Evolutionary conservation across 2,113 vertebrate genomes (phyloP), one percentile per base, ranked within the genome.

Genomic region (Lagopus muta): DNA sequence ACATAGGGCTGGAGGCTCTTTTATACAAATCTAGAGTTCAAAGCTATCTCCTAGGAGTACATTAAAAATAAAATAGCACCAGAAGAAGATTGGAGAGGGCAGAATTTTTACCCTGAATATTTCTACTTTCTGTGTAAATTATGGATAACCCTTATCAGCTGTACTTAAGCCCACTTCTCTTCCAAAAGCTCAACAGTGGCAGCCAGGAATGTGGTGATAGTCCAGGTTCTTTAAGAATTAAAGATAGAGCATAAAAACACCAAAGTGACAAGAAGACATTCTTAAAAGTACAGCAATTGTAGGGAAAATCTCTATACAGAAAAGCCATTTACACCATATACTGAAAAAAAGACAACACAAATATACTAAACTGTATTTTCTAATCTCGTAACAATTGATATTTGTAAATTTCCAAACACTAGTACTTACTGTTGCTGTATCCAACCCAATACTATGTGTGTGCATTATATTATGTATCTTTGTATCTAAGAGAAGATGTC

Each of bases 31-130:
- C 1, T 52, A 38, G 1, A 95, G 93, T 96, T 96, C 96, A 95
- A 96, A 96, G 92, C 76, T 64, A 86, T 86, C 85, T 86, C 80
- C 82, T 86, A 93, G 93, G 83, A 92, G 90, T 86, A 82, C 77
- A 93, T 96, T 95, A 96, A 95, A 93, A 93, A 93, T 95, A 93
- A 93, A 96, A 93, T 65, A 94, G 77, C 66, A 65, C 73, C 83
- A 71, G 90, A 77, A 79, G 88, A 81, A 90, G 30, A 82, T 58
- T 72, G 1, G 34, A 82, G 67, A 93, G 86, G 88, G 90, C 93
- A 95, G 74, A 89, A 83, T 92, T 95, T 95, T 93, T 79, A 82
- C 90, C 77, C 88, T 79, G 83, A 55, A 88, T 88, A 36, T 90
- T 92, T 93, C 86, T 95, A 66, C 90, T 79, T 90, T 88, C 93